These are phyloP conservation scores for Anas bernieri DNA, from an alignment of 2,797 vertebrate genomes.

Conservation along the genomic window DNA sequence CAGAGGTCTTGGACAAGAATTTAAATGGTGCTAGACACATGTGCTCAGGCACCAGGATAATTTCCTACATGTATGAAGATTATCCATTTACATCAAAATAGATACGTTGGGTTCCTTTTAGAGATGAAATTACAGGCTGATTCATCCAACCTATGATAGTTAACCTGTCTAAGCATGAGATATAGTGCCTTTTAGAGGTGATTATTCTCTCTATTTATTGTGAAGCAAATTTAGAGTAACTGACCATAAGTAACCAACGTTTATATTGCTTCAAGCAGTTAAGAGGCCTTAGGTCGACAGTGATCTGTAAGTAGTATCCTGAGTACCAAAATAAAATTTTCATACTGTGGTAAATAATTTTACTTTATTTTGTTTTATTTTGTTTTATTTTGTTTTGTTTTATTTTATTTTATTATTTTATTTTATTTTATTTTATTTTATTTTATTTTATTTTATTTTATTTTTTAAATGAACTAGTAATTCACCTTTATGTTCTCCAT, in stretches of 20 bases:
- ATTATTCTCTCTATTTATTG: background rate
- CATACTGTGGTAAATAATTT: background rate
- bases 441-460: background rate
- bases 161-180: background rate
- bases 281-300: background rate
- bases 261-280: background rate
- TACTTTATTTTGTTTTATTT: background rate
- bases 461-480: background rate
- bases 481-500: background rate
- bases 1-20: background rate
- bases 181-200: background rate
- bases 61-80: background rate
- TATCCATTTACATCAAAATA: background rate
- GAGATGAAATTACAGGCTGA: background rate
- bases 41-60: background rate
- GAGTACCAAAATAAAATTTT: background rate
- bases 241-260: background rate
- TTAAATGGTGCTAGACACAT: background rate
- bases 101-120: background rate
- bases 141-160: background rate
- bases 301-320: background rate
- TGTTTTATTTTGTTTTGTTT: background rate
- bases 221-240: background rate
- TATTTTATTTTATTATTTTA: background rate
- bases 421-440: background rate